Conservation (phyloP, 2,888 invertebrate species). For the Coleophora flavipennella region DNA sequence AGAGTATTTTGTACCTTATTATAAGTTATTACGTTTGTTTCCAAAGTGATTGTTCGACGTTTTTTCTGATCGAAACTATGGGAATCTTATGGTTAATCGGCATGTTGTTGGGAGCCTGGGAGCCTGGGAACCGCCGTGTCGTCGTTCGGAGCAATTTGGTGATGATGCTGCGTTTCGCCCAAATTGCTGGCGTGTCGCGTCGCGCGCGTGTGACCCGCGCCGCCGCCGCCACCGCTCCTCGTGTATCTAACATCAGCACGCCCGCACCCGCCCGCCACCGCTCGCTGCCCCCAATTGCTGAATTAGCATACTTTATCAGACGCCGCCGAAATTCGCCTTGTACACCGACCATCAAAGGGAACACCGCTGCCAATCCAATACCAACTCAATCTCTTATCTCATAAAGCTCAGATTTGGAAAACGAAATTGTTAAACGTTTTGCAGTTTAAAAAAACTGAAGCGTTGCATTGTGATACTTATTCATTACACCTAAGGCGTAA, state of each 20-base stretch:
- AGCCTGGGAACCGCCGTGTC: not conserved
- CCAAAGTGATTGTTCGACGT: no score
- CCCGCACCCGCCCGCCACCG: slow-evolving; percentile 24
- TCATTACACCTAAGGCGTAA: slow-evolving; percentile 10
- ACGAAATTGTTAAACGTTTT: not conserved
- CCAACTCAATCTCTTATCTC: slow-evolving; percentile 15
- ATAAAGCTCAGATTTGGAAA: slow-evolving; percentile 22
- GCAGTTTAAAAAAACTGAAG: not conserved
- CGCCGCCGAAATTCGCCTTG: slow-evolving; percentile 54
- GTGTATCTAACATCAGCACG: slow-evolving; percentile 34
- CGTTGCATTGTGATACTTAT: slow-evolving; percentile 18
- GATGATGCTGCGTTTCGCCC: slow-evolving; percentile 12
- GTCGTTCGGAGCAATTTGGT: slow-evolving; percentile 12
- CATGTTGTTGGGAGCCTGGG: not conserved
- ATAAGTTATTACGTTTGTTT: no score
- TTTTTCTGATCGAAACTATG: no score
- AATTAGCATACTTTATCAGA: slow-evolving; percentile 59
- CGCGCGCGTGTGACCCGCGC: slow-evolving; percentile 10
- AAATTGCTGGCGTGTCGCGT: slow-evolving; percentile 13
- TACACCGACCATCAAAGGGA: slow-evolving; percentile 41
- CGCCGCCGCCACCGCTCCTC: not conserved
- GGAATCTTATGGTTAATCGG: no score
- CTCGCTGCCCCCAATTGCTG: slow-evolving; percentile 38
- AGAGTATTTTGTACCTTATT: no score
- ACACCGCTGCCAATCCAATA: slow-evolving; percentile 28